Percentiles rank a stretch among this genome's conserved stretches.
Conservation (phyloP, 2,113 vertebrate genomes). For the Puntigrus tetrazona region DNA sequence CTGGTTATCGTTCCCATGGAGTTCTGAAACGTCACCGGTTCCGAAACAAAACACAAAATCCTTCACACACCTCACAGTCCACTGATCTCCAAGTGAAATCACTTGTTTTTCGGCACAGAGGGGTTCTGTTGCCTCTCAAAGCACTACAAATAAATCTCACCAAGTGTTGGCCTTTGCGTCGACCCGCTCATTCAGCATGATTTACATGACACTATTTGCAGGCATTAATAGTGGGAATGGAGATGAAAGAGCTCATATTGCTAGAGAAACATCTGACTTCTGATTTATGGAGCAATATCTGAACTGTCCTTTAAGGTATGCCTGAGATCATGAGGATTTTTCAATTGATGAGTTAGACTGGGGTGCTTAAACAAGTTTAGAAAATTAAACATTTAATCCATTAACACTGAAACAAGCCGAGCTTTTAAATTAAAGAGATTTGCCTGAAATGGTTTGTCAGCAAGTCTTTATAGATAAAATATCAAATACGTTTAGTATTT, state of each 20-base stretch:
- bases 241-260: slow-evolving; percentile 45
- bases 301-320: slow-evolving; percentile 30
- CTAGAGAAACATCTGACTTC: slow-evolving; percentile 41
- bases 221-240: slow-evolving; percentile 28
- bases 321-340: neutral
- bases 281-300: slow-evolving; percentile 46
- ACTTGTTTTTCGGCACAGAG: slow-evolving; percentile 23
- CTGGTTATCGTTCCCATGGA: slow-evolving; percentile 58
- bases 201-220: slow-evolving; percentile 42
- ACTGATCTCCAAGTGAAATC: slow-evolving; percentile 21
- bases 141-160: slow-evolving; percentile 50
- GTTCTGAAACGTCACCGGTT: slow-evolving; percentile 43
- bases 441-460: neutral
- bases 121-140: slow-evolving; percentile 34
- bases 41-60: slow-evolving; percentile 45
- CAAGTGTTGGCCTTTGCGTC: slow-evolving; percentile 35
- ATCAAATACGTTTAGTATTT: neutral
- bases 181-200: slow-evolving; percentile 41
- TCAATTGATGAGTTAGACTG: neutral
- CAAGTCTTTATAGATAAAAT: neutral
- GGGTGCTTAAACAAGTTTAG: neutral
- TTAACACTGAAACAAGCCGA: neutral
- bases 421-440: neutral
- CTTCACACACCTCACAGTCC: slow-evolving; percentile 40
- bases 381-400: neutral